Percentiles rank a stretch among this genome's conserved stretches.
Conservation (phyloP, 2,113 vertebrate genomes). For the Oncorhynchus nerka region DNA sequence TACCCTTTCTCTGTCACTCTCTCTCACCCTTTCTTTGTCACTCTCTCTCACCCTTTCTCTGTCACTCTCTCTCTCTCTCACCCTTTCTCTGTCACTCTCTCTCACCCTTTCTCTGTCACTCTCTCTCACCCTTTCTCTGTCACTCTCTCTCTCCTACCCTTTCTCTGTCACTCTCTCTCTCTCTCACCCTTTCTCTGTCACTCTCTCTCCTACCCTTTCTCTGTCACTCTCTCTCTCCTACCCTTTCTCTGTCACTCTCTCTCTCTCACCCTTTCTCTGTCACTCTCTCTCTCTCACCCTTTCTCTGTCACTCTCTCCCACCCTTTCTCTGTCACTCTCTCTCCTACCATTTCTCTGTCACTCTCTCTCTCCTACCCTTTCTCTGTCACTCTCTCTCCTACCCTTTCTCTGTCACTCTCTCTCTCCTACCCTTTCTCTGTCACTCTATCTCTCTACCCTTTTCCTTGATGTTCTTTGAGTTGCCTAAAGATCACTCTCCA, state of each 20-base stretch:
- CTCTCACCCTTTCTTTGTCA: not conserved
- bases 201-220: not conserved
- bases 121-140: too few relatives aligned
- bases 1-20: too few relatives aligned
- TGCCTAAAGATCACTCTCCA: constrained; percentile 7
- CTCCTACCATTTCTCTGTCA: constrained; percentile 22
- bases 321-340: not conserved
- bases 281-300: too few relatives aligned
- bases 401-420: not conserved
- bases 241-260: constrained; percentile 9
- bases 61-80: not conserved
- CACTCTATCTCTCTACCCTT: not conserved
- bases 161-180: not conserved
- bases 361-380: not conserved
- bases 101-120: too few relatives aligned
- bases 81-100: constrained; percentile 4
- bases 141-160: not conserved
- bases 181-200: not conserved
- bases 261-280: not conserved
- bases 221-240: not conserved
- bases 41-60: not conserved
- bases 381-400: not conserved
- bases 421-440: too few relatives aligned
- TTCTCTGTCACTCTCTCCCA: too few relatives aligned
- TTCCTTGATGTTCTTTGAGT: constrained; percentile 16